Evolutionary conservation across 1,140 invertebrate species (phyloP), one percentile per base, ranked within the genome.

Genomic region (Tetramorium alpestre): DNA sequence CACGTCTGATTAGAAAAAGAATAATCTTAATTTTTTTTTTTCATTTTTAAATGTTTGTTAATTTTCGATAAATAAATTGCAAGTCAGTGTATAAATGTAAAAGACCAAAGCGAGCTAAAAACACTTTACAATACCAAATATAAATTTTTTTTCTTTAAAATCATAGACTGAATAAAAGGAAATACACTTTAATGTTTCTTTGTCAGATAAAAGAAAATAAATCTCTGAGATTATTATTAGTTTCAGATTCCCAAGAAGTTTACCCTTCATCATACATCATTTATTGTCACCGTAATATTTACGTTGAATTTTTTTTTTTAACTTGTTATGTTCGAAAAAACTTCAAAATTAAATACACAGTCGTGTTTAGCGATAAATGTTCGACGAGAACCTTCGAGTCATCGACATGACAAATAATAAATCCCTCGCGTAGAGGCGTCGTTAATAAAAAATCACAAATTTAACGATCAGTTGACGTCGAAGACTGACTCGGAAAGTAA

Each of bases 371-470:
- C 13, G 54, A n/a, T 65, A 18, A 70, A 81, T 56, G 6, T 28
- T 38, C 1, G 33, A 5, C 22, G 33, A 80, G 33, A 80, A n/a
- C 13, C 33, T 49, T 41, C 2, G 22, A 51, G 8, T 49, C 5
- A 77, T 64, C 28, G 58, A 47, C 6, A 18, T 60, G 8, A 47
- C 2, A 28, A 69, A 69, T 56, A n/a, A 73, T 25, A 67, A 16
- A 54, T 58, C 41, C 18, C 11, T 47, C 65, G 67, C 47, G 7
- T 38, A 11, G n/a, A 41, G 41, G 28, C 16, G 8, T 47, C 54
- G 41, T 84, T 84, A 84, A 73, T 72, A 82, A 73, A 38, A 70
- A 73, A 62, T 60, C 25, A 41, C 69, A 58, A 69, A 70, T 73
- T 62, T 73, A 73, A 13, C 41, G 67, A 82, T 73, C 67, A 60